phyloP scores from a whole-genome alignment of 1,140 invertebrate species.

The Antheraea pernyi region DNA sequence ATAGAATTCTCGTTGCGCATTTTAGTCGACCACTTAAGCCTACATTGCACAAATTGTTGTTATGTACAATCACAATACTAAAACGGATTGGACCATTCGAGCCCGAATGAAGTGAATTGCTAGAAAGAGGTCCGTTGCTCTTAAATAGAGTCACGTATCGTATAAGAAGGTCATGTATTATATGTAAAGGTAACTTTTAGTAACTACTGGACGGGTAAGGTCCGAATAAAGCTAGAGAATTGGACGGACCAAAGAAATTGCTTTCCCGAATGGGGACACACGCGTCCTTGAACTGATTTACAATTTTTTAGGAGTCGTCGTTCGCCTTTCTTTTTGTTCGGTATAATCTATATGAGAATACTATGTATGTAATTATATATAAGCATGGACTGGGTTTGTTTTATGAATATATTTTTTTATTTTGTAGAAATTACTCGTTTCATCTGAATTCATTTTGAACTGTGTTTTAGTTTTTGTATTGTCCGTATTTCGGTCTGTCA shows the following conservation, averaged over 20 bases:
- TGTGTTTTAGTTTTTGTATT: too few relatives aligned
- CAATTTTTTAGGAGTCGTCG: slow-evolving; percentile 19
- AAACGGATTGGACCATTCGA: slow-evolving; percentile 47
- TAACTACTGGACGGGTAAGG: slow-evolving; percentile 33
- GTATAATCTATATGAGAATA: neutral
- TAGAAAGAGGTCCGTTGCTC: slow-evolving; percentile 39
- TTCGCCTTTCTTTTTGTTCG: neutral
- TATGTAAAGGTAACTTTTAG: slow-evolving; percentile 47
- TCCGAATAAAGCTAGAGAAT: slow-evolving; percentile 42
- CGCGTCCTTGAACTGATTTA: slow-evolving; percentile 26
- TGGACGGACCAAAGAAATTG: slow-evolving; percentile 33
- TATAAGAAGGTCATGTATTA: slow-evolving; percentile 50
- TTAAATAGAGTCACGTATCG: slow-evolving; percentile 64
- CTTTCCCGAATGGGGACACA: slow-evolving; percentile 22
- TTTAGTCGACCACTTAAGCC: slow-evolving; percentile 23
- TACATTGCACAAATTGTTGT: slow-evolving; percentile 33
- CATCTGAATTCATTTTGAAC: too few relatives aligned
- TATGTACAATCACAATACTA: slow-evolving; percentile 42
- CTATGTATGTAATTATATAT: neutral
- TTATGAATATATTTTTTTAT: too few relatives aligned
- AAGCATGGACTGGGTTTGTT: too few relatives aligned
- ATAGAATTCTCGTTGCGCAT: slow-evolving; percentile 9
- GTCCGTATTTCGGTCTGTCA: too few relatives aligned
- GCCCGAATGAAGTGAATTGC: slow-evolving; percentile 49
- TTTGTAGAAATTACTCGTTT: too few relatives aligned